phyloP scores from a whole-genome alignment of 2,888 invertebrate species.

The Brenthis hecate region DNA sequence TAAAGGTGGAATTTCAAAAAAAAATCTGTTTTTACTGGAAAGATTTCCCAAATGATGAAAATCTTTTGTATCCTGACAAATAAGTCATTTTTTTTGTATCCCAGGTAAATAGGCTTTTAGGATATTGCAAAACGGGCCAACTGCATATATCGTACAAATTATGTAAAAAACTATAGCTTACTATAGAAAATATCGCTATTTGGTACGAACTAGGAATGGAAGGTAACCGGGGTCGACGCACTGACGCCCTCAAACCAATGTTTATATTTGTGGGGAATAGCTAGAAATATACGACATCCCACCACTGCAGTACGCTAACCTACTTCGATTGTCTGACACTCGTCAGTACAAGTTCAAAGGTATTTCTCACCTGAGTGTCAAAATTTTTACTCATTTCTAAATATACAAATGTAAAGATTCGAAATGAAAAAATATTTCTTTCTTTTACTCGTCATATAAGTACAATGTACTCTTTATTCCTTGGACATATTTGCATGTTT shows the following conservation, averaged over 20 bases:
- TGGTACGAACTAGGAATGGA: slow-evolving; percentile 1
- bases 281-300: slow-evolving; percentile 44
- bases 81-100: too few species aligned
- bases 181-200: slow-evolving; percentile 2
- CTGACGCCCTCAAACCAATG: slow-evolving; percentile 50
- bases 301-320: slow-evolving; percentile 43
- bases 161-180: neutral
- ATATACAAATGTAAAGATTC: neutral
- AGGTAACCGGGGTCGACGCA: slow-evolving; percentile 52
- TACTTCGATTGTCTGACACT: slow-evolving; percentile 39
- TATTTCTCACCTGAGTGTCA: slow-evolving; percentile 24
- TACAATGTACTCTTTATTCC: too few species aligned
- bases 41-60: too few species aligned
- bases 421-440: too few species aligned
- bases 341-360: slow-evolving; percentile 38
- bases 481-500: too few species aligned
- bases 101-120: too few species aligned
- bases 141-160: too few species aligned
- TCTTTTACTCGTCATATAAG: too few species aligned
- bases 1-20: too few species aligned
- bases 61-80: too few species aligned
- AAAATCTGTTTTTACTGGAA: too few species aligned
- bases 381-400: neutral
- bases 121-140: too few species aligned
- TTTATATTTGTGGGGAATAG: slow-evolving; percentile 53